Base-by-base conservation (phyloP, 2,888 invertebrate species). In the Drosophila demipolita region DNA sequence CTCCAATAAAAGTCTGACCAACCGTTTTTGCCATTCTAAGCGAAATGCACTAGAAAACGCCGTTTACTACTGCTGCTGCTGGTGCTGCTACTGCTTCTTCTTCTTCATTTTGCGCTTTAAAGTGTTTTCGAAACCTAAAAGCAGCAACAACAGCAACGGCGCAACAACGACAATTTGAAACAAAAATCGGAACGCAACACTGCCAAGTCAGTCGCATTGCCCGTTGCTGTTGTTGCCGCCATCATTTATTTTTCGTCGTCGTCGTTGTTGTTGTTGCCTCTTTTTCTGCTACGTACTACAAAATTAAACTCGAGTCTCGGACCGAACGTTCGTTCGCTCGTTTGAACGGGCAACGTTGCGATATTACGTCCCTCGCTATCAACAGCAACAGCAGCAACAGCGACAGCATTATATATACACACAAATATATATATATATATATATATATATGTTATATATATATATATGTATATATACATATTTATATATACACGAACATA, bases 171-270 rank as follows among this genome's bases (percentile, higher is more conserved):
- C 78, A 88, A 87, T 85, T 87, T 84, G 76, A 76, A 83, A 82
- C 84, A 82, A 86, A 90, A 87, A 83, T 87, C 86, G 85, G 85
- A 85, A 85, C 89, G 90, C 85, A 85, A 89, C 85, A 85, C 90
- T 85, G 85, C 79, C 84, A 88, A 85, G 82, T 84, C 84, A 84
- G 89, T 80, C 87, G 83, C 55, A 61, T 70, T 60, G 50, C 83
- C 58, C 57, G 81, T 81, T 68, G 82, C 42, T 73, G 81, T 85
- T 78, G 67, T 80, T 79, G 83, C 87, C 84, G 87, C 89, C 85
- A 87, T 87, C 90, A 89, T 90, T 83, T 80, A 80, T 87, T 88
- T 87, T 87, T 89, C 79, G 70, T 73, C 66, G 80, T 74, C 45
- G 69, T 66, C 53, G 72, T 66, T 63, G 75, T 59, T 68, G 65